Base-by-base conservation (phyloP, 2,888 invertebrate genomes). In the Rotaria sp. region DNA sequence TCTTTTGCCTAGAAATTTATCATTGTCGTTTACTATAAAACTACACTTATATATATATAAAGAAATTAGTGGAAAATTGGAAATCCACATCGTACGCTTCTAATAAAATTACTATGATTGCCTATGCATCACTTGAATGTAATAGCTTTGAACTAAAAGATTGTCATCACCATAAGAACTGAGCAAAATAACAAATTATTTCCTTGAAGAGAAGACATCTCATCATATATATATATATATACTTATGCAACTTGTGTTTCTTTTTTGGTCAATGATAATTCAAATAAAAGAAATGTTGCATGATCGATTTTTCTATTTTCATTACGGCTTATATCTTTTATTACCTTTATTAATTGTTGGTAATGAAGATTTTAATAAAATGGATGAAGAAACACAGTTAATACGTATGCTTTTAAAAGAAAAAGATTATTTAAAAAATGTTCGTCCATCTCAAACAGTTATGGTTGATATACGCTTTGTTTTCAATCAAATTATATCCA, bases 401-500 rank as follows among this genome's bases (percentile, higher is more conserved):
- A 80, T 80, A 21, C 80, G 80, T 13, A n/a, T n/a, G n/a, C 21
- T 80, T 21, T 80, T 80, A 80, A 80, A 80, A 45, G 80, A 80
- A n/a, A n/a, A 18, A n/a, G 45, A 80, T 80, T 80, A 80, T 80
- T n/a, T 45, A n/a, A 80, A 80, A 80, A 45, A 45, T n/a, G 80
- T 80, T 26, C 80, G 80, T 45, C 80, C 80, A 45, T 13, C 13
- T 4, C 24, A 45, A n/a, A 45, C n/a, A 26, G 80, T 80, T 10
- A 45, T 80, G 3, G 45, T 80, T 45, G 80, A 80, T 45, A n/a
- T 80, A 8, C 80, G 80, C n/a, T 24, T 87, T 30, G 85, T 85
- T 55, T 52, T 87, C 18, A 87, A 87, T 50, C 87, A 87, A 85
- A 85, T 87, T 30, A 35, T 87, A 35, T 67, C 85, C 45, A 55